Base-by-base conservation (phyloP, 2,888 invertebrate species). In the Rhingia rostrata region DNA sequence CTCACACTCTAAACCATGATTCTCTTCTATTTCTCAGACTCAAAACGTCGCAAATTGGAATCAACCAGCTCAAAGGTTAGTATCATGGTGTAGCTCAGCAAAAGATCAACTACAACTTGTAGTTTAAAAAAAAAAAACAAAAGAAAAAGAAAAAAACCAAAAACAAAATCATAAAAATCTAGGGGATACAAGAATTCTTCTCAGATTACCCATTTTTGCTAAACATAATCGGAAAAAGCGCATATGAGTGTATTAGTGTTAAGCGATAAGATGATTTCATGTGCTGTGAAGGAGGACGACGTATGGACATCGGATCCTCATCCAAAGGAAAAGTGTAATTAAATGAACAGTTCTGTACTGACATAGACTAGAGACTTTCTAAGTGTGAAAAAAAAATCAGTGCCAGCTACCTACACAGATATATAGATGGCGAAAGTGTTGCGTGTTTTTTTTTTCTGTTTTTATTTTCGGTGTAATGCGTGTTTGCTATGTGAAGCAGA, bases 11-110 rank as follows among this genome's bases (percentile, higher is more conserved):
- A 12, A 12, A 12, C n/a, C 30, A 32, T 33, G 51, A 63, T 39
- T 47, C 22, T 58, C 63, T 39, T 47, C 22, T 58, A 6, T 66
- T 5, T 83, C 87, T 63, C 45, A 90, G 97, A 96, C 92, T 93
- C 94, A 89, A 97, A 97, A 93, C 94, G 97, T 92, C 95, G 96
- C 93, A 97, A 96, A 94, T 91, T 96, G 92, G 97, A 97, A 92
- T 93, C 92, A 92, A 93, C 94, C 89, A 94, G 94, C 91, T 94
- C 95, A 93, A 97, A 96, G 96, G 96, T 96, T 94, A 94, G 95
- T 95, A 95, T 94, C 93, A 93, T 92, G 92, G 92, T 93, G 92
- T 90, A 90, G 89, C 79, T 70, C 74, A 69, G 74, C 63, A 67
- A 69, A 73, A 70, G 22, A 35, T 51, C 47, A 32, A 47, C 79